Evolutionary conservation across 2,888 invertebrate genomes (phyloP).

Genomic region (Germaria angustata): DNA sequence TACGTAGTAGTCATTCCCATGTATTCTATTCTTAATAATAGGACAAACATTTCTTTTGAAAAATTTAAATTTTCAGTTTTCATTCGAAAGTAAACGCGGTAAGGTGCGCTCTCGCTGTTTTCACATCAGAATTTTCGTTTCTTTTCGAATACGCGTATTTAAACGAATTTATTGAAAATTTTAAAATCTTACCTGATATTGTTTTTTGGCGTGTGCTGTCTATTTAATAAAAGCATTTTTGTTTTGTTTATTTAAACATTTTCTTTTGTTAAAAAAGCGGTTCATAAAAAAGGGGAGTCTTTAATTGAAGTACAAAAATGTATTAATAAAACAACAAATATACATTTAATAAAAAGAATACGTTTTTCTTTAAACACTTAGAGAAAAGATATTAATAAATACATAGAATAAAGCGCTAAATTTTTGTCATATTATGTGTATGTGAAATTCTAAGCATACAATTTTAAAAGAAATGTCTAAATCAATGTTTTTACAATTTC

Average conservation of each 20-base stretch:
- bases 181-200: conserved; percentile 35
- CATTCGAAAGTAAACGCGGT: conserved; percentile 41
- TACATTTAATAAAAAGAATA: conserved; percentile 64
- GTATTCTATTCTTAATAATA: conserved; percentile 13
- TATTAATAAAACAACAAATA: conserved; percentile 67
- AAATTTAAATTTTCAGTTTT: conserved; percentile 53
- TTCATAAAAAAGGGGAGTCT: conserved; percentile 29
- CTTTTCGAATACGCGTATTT: background rate
- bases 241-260: conserved; percentile 16
- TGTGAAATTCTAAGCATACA: no score
- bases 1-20: conserved; percentile 1
- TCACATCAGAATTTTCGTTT: conserved; percentile 6
- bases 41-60: conserved; percentile 47
- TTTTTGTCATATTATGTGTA: no score
- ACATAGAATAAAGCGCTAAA: conserved; percentile 32
- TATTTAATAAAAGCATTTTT: conserved; percentile 43
- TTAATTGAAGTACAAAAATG: conserved; percentile 48
- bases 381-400: conserved; percentile 30
- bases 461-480: no score
- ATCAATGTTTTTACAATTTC: no score
- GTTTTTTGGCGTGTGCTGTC: background rate
- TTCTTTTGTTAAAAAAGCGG: conserved; percentile 27
- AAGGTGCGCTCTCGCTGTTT: conserved; percentile 7
- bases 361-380: conserved; percentile 67
- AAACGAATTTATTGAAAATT: background rate